Evolutionary conservation across 2,113 vertebrate species (phyloP), one percentile per base, ranked within the genome.

Genomic region (Heliornis fulica): DNA sequence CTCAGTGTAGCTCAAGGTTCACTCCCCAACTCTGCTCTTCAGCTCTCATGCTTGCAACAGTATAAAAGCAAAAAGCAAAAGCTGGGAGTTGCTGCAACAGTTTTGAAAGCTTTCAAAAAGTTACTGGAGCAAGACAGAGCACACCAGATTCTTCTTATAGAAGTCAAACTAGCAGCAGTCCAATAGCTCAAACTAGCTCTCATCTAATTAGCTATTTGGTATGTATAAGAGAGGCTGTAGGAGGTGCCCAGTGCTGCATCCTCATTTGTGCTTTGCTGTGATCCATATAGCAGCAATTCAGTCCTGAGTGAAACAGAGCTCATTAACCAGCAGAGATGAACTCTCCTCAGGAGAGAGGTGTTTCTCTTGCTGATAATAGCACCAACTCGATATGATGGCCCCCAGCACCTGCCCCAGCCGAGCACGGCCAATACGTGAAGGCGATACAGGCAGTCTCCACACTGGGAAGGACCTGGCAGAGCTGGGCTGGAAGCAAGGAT

Each of bases 241-340:
- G 48, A 93, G 92, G 80, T 5, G 59, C 68, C 89, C 94, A 45
- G 59, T 2, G 56, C 87, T 75, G 87, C 60, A 89, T 92, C 79
- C 92, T 94, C 91, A 74, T 94, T 95, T 93, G 80, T 32, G 66
- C 80, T 81, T 85, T 22, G 11, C 92, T 83, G 70, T 74, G 87
- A 96, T 96, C 89, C 60, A n/a, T 46, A 38, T 2, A 50, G 84
- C 92, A 74, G 69, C 72, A 46, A 14, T 68, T 83, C 84, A 34
- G 71, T 82, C 79, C 89, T 2, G 36, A 89, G 66, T 1, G 32
- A 79, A 85, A 65, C 76, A 45, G 81, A 97, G 94, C 92, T 97
- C 93, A 86, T 96, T 94, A 96, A 38, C 89, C 89, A 74, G 92
- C 71, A 90, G 84, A 95, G 91, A 90, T 78, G 88, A 95, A 40